phyloP scores from a whole-genome alignment of 2,797 vertebrate genomes.

The Chrysocyon brachyurus region DNA sequence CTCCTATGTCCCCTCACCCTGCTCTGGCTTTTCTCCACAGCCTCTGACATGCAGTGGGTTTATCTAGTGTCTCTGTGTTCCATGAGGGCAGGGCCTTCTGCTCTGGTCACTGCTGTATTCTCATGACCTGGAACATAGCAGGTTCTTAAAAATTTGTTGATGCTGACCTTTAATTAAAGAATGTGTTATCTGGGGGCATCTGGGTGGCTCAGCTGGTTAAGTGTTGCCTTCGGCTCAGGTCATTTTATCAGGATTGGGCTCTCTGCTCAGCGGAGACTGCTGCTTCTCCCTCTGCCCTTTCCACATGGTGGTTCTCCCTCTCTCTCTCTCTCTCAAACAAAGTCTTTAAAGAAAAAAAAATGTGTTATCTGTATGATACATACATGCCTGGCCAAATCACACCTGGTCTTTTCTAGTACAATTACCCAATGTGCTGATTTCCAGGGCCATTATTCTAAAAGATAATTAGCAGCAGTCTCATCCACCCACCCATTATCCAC shows the following conservation, averaged over 20 bases:
- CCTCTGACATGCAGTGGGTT: background rate
- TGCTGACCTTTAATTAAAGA: constrained; percentile 9
- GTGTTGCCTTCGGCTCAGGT: too few species aligned
- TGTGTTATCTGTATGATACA: background rate
- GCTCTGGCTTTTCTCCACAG: background rate
- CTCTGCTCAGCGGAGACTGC: too few species aligned
- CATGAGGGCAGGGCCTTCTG: background rate
- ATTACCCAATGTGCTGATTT: background rate
- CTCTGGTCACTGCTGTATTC: background rate
- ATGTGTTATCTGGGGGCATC: too few species aligned
- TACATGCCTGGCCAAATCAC: background rate
- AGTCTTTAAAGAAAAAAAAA: background rate
- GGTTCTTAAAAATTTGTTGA: background rate
- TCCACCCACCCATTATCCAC: background rate
- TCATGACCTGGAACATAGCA: background rate
- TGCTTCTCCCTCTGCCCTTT: too few species aligned
- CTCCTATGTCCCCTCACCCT: background rate
- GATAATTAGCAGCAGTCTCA: background rate
- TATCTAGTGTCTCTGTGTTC: background rate
- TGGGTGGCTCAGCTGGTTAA: too few species aligned
- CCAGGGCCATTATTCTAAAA: background rate
- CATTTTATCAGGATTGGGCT: too few species aligned
- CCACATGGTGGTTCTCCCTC: too few species aligned
- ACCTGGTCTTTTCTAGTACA: background rate
- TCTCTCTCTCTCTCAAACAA: too few species aligned